A percentile compares a stretch with the other conserved stretches of the same genome.
Evolutionary conservation across 2,797 vertebrate genomes (phyloP).

Genomic region (Sebastolobus alascanus): DNA sequence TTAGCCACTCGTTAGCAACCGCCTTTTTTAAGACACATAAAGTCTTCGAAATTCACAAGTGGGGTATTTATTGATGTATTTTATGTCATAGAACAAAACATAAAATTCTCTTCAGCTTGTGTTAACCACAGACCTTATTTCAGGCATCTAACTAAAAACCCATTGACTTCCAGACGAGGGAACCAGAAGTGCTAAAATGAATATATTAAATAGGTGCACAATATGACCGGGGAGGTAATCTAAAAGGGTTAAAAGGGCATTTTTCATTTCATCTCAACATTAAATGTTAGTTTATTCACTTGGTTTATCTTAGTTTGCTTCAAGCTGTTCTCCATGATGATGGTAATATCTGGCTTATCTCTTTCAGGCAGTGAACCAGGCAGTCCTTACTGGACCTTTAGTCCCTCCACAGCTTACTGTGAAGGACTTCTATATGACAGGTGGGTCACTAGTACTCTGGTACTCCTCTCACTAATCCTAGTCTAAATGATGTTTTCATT

Average conservation of each 20-base stretch:
- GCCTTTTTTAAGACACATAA: too few relatives aligned
- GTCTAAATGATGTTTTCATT: slow-evolving; percentile 4
- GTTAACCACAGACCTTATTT: too few relatives aligned
- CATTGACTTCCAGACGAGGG: too few relatives aligned
- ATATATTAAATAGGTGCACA: accelerated
- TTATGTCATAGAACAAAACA: too few relatives aligned
- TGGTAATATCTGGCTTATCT: slow-evolving; percentile 41
- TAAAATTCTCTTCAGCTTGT: too few relatives aligned
- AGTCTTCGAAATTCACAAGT: too few relatives aligned
- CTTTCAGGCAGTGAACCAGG: slow-evolving; percentile 88
- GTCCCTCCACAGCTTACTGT: slow-evolving; percentile 91
- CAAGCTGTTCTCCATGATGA: slow-evolving; percentile 1
- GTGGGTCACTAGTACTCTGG: slow-evolving; percentile 73
- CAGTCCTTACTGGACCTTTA: slow-evolving; percentile 87
- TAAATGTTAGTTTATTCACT: slow-evolving; percentile 1
- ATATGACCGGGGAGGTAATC: neutral
- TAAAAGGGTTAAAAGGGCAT: neutral
- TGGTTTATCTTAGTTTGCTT: slow-evolving; percentile 26
- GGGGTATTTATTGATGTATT: too few relatives aligned
- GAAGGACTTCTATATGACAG: slow-evolving; percentile 95
- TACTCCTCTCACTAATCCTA: neutral
- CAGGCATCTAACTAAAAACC: too few relatives aligned
- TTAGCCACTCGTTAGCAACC: too few relatives aligned
- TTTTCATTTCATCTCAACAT: neutral
- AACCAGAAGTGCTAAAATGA: too few relatives aligned